These are phyloP conservation scores for Margarornis squamiger DNA, from an alignment of 2,797 vertebrate genomes.

Conservation along the genomic window DNA sequence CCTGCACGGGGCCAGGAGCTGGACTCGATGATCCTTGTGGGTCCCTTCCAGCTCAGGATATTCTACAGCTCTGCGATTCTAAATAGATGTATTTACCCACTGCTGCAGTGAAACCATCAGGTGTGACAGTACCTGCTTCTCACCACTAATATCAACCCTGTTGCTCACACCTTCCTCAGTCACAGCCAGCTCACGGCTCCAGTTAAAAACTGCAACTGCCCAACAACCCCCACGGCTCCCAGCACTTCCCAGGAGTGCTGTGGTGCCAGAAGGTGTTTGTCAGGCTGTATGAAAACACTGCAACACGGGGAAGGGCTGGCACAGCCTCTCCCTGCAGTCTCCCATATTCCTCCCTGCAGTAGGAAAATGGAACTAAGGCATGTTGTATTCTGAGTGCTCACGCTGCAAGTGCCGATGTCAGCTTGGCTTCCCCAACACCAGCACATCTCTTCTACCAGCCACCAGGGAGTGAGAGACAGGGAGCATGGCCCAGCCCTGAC, in stretches of 20 bases:
- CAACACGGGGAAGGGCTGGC: neutral
- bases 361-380: fast-evolving
- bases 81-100: neutral
- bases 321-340: neutral
- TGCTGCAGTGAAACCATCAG: neutral
- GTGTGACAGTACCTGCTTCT: neutral
- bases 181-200: fast-evolving
- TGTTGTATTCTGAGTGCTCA: fast-evolving
- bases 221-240: neutral
- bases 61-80: too few relatives aligned
- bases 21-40: too few relatives aligned
- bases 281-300: neutral
- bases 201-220: neutral
- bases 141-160: fast-evolving
- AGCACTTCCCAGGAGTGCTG: fast-evolving
- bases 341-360: neutral
- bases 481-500: neutral
- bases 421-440: neutral
- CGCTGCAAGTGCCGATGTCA: fast-evolving
- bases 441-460: neutral
- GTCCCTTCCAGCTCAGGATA: too few relatives aligned
- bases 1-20: too few relatives aligned
- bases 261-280: neutral
- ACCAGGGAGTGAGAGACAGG: fast-evolving
- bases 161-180: neutral